These are phyloP conservation scores for Ancistrus triradiatus DNA, from an alignment of 2,113 vertebrate genomes.

Conservation along the genomic window DNA sequence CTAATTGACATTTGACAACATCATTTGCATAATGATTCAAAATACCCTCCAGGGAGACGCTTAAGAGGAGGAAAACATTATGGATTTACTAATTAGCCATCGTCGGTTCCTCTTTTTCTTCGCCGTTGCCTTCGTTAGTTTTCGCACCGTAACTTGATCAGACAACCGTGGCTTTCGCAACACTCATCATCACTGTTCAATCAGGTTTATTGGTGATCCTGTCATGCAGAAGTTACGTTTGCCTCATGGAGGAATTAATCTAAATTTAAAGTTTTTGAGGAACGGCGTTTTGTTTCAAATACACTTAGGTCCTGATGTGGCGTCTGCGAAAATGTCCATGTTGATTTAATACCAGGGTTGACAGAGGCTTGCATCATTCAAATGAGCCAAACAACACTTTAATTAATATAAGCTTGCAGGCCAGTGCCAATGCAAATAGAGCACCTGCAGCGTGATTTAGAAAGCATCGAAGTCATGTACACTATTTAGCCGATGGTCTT, in stretches of 20 bases:
- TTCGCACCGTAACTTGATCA: conserved; percentile 66
- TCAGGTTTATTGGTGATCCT: conserved; percentile 59
- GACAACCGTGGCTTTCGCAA: conserved; percentile 67
- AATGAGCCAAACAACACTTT: too few species aligned
- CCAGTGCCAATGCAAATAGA: too few species aligned
- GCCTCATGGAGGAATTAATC: conserved; percentile 47
- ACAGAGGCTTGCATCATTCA: too few species aligned
- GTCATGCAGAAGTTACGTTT: conserved; percentile 44
- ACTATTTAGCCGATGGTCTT: too few species aligned
- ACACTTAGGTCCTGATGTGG: too few species aligned
- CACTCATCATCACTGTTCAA: conserved; percentile 65
- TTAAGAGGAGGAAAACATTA: conserved; percentile 67
- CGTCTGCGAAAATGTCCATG: background rate
- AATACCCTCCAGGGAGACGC: conserved; percentile 66
- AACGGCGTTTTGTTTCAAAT: too few species aligned
- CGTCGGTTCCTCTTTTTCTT: conserved; percentile 55
- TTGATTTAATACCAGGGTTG: too few species aligned
- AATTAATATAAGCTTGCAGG: too few species aligned
- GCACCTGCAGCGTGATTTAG: too few species aligned
- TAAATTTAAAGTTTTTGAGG: conserved; percentile 42
- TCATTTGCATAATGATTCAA: conserved; percentile 72
- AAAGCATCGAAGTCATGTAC: too few species aligned
- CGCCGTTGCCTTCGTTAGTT: conserved; percentile 60
- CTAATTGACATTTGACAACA: conserved; percentile 73
- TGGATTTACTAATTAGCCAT: conserved; percentile 73